Evolutionary conservation across 2,888 invertebrate genomes (phyloP), one percentile per base, ranked within the genome.

Genomic region (Xanthia icteritia): DNA sequence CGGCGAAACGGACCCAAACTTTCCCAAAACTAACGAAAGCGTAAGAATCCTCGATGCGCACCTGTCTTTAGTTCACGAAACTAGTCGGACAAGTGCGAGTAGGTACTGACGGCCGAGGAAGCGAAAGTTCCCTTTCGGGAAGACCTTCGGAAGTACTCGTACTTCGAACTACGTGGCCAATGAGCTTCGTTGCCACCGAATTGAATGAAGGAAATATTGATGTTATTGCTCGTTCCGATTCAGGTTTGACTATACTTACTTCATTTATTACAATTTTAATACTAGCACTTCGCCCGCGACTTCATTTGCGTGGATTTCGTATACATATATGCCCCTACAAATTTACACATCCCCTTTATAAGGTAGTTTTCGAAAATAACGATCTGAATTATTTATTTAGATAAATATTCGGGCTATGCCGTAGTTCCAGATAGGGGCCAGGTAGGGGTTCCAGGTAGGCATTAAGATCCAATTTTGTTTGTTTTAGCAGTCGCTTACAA

Each of bases 111-210:
- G 58, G 64, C 68, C n/a, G 78, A 82, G 79, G 82, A 82, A 88
- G 70, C 86, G 88, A 88, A 88, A 88, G 86, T 84, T 82, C 84
- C 69, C 76, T 86, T 86, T 86, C 61, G 85, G 79, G 36, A 61
- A 70, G 84, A 86, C 87, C 87, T 87, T 87, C 87, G 85, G 79
- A 78, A 81, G 76, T 84, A 63, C 58, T 81, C 54, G 75, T 76
- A 76, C 79, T 48, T 5, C 54, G 60, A 60, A 27, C 70, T 63
- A 31, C 73, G 27, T 54, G 73, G 66, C 65, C 79, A 79, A 65
- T 72, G 48, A 31, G 42, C 36, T 39, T 60, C 73, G n/a, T 31
- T 64, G 61, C n/a, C 63, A 42, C 77, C 75, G 39, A 77, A 80
- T 74, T 66, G 31, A 58, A 75, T 74, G 42, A 86, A 83, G 78